Conservation (phyloP, 2,888 invertebrate species). For the Antheraea assamensis region DNA sequence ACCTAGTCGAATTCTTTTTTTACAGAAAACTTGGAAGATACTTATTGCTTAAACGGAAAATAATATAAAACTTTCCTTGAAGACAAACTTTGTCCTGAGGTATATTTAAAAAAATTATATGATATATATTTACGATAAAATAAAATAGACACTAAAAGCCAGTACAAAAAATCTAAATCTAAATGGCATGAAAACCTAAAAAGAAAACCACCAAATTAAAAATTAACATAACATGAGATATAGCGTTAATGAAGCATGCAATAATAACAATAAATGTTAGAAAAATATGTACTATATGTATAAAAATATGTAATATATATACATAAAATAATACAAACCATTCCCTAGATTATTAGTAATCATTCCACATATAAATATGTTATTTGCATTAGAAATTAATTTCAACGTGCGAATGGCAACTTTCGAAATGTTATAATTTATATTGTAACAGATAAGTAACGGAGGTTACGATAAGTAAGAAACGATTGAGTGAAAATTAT, state of each 20-base stretch:
- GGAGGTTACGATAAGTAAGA: too few species aligned
- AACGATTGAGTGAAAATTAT: too few species aligned
- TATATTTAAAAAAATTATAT: too few species aligned
- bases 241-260: conserved; percentile 28
- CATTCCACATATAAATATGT: too few species aligned
- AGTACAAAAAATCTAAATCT: neutral
- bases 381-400: too few species aligned
- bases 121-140: neutral
- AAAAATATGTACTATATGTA: neutral
- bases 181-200: conserved; percentile 14
- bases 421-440: too few species aligned
- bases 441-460: too few species aligned
- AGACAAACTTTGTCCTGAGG: neutral
- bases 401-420: too few species aligned
- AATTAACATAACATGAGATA: conserved; percentile 10
- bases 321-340: neutral
- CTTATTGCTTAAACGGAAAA: neutral
- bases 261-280: neutral
- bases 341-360: neutral
- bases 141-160: neutral
- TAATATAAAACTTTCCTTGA: neutral
- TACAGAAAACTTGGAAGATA: neutral
- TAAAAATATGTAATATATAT: neutral
- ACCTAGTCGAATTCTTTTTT: neutral
- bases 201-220: conserved; percentile 22